Base-by-base conservation (phyloP, 2,113 vertebrate genomes). In the Rhinolophus sinicus region DNA sequence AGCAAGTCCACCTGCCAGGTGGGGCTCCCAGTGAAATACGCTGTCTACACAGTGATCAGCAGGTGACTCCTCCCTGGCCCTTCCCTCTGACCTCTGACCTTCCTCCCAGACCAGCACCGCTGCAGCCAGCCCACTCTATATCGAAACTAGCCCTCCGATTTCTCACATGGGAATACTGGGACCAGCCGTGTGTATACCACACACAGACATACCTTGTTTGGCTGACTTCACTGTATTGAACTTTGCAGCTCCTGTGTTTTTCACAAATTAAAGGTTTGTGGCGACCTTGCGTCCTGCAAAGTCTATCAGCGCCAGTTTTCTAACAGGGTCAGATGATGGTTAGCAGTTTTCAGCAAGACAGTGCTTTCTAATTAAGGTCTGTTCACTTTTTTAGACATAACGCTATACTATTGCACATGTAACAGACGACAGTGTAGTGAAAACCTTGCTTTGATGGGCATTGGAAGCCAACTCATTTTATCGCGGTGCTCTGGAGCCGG, bases 21-120 rank as follows among this genome's bases (percentile, higher is more conserved):
- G 90, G 52, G 85, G 75, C 77, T 98, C 19, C 97, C 95, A 0
- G 97, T 98, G 88, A 97, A 95, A 58, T 98, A 98, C 2, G 70
- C 73, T 0, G 38, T 98, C 83, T 95, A 96, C 78, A 58, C 95
- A 1, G 76, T 97, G 56, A 94, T 98, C 90, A 97, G 78, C 87
- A 97, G 92, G 98, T 98, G 70, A 50, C 35, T 38, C 33, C 8
- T 28, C 75, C 35, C 50, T 18, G 8, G 24, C 22, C 47, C 60
- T 69, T n/a, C 38, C 85, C 70, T 76, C 47, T 56, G 44, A 50
- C 56, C 64, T 82, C 52, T 56, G 9, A 26, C 64, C 40, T n/a
- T 58, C 28, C 24, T 38, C 50, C 30, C 28, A 6, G 22, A 15
- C 82, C 24, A 40, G 24, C 22, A 13, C 14, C 11, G 62, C 82